Conservation (phyloP, 2,113 vertebrate genomes). For the Cololabis saira region DNA sequence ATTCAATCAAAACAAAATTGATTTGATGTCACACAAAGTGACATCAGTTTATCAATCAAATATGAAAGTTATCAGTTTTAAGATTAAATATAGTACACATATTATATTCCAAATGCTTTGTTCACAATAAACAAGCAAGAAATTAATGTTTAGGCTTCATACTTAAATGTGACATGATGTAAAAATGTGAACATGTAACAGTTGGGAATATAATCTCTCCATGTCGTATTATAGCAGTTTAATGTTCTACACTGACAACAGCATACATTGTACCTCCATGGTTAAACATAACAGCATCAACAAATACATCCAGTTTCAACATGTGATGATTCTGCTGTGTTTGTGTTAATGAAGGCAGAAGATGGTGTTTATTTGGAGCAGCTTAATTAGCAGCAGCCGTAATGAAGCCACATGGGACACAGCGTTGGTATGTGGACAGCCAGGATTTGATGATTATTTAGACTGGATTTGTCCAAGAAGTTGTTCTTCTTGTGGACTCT, state of each 20-base stretch:
- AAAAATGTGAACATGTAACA: conserved; percentile 8
- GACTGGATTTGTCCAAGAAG: conserved; percentile 75
- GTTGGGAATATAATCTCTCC: conserved; percentile 10
- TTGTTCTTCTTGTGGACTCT: conserved; percentile 28
- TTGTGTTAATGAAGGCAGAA: conserved; percentile 76
- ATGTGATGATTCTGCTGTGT: conserved; percentile 71
- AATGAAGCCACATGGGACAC: conserved; percentile 79
- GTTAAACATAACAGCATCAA: conserved; percentile 50
- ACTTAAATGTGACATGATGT: not conserved
- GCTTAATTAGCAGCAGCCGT: conserved; percentile 79
- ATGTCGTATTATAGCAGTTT: conserved; percentile 18
- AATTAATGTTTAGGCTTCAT: conserved; percentile 7
- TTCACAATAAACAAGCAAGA: conserved; percentile 2
- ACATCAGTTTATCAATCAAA: too few relatives aligned
- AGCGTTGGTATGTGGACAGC: conserved; percentile 74
- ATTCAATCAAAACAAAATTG: too few relatives aligned
- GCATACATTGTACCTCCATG: conserved; percentile 30
- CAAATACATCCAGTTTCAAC: conserved; percentile 56
- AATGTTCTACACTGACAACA: conserved; percentile 24
- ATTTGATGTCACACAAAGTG: too few relatives aligned
- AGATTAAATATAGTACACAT: too few relatives aligned
- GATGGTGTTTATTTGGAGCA: conserved; percentile 78
- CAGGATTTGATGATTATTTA: conserved; percentile 76
- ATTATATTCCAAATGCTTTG: too few relatives aligned
- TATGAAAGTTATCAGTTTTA: too few relatives aligned